Percentiles rank a stretch among this genome's conserved stretches.
Conservation (phyloP, 2,888 invertebrate species). For the Ochlodes sylvanus region DNA sequence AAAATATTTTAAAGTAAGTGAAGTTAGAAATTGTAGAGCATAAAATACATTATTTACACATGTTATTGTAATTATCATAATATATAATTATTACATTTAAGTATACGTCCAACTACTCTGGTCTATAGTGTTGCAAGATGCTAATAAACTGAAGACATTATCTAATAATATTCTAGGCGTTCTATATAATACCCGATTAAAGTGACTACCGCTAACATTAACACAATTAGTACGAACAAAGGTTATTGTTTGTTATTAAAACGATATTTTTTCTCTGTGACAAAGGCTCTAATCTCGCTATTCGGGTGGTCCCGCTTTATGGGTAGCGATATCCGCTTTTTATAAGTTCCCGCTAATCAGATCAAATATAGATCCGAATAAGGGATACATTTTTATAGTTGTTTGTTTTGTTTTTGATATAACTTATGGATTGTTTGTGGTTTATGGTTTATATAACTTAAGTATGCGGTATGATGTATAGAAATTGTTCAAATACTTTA, state of each 20-base stretch:
- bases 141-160: not conserved
- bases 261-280: slow-evolving; percentile 30
- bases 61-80: too few relatives aligned
- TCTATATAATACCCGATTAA: not conserved
- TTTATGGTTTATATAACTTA: too few relatives aligned
- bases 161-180: not conserved
- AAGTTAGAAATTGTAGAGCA: too few relatives aligned
- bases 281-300: slow-evolving; percentile 37
- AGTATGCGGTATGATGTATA: too few relatives aligned
- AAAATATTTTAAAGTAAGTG: too few relatives aligned
- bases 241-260: slow-evolving; percentile 25
- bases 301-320: slow-evolving; percentile 44
- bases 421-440: too few relatives aligned
- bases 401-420: not conserved
- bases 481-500: too few relatives aligned
- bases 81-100: too few relatives aligned
- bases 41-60: too few relatives aligned
- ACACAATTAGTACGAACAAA: slow-evolving; percentile 17
- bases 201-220: not conserved
- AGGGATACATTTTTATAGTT: slow-evolving; percentile 21
- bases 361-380: slow-evolving; percentile 29
- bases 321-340: slow-evolving; percentile 20
- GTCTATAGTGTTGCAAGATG: too few relatives aligned
- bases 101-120: too few relatives aligned
- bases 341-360: slow-evolving; percentile 30